Evolutionary conservation across 1,140 invertebrate species (phyloP), one percentile per base, ranked within the genome.

Genomic region (Anadara kagoshimensis): DNA sequence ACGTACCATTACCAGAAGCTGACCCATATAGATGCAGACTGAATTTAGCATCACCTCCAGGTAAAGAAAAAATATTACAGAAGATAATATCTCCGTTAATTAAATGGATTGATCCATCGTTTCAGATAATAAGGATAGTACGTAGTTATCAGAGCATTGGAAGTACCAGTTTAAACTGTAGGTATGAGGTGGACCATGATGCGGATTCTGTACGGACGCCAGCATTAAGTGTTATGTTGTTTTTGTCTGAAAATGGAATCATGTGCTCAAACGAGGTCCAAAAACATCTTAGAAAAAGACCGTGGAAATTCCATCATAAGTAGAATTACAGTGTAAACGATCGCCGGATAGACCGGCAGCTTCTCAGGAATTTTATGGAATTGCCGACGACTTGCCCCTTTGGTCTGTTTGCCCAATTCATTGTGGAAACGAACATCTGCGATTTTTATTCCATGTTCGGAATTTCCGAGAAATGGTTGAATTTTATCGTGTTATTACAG

Each of bases 281-380:
- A 24, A 29, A 63, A 24, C 41, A 53, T 26, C 72, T 84, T 8
- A 65, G 59, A 41, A 65, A 61, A 24, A 36, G 45, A 20, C 79
- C 83, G 4, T 85, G 83, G 83, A 75, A 75, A 16, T 68, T 79
- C 22, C 83, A 85, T 41, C 83, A 85, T 58, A 75, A 26, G 71
- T 85, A n/a, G 78, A 83, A 67, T 69, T 85, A 12, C 66, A 73
- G 20, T 78, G 63, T 12, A 64, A 65, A 57, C 47, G 68, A 29
- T 64, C 59, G 12, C 65, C 74, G 11, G 66, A 71, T 10, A 22
- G 49, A 12, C 58, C 68, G 18, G 73, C 80, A n/a, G 67, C 70
- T n/a, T 79, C 71, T 22, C 69, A 85, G 57, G 78, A 83, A 41
- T 85, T 82, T 63, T 83, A 79, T 62, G 68, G 61, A 24, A 61